Conservation (phyloP, 1,140 invertebrate species). For the Chrysopa pallens region DNA sequence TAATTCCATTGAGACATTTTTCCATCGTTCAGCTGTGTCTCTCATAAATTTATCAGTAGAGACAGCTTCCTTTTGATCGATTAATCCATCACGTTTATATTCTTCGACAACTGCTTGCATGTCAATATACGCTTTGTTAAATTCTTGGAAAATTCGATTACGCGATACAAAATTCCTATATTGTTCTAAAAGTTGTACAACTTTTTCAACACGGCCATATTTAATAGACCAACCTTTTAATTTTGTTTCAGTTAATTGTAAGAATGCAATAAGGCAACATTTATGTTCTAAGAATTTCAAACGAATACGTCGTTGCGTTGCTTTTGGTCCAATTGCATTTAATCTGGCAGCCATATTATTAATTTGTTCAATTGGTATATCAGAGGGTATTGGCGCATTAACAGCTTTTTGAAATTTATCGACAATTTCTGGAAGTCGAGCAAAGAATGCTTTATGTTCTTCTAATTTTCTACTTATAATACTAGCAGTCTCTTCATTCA, state of each 20-base stretch:
- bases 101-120: slow-evolving; percentile 83
- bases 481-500: slow-evolving; percentile 72
- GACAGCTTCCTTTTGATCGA: slow-evolving; percentile 51
- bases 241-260: slow-evolving; percentile 77
- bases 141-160: slow-evolving; percentile 86
- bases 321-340: slow-evolving; percentile 45
- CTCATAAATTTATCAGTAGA: slow-evolving; percentile 70
- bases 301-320: slow-evolving; percentile 56
- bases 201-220: slow-evolving; percentile 68
- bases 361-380: slow-evolving; percentile 59
- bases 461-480: slow-evolving; percentile 74
- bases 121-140: slow-evolving; percentile 78
- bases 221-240: slow-evolving; percentile 76
- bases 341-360: slow-evolving; percentile 61
- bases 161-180: slow-evolving; percentile 82
- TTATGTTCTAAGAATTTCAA: slow-evolving; percentile 84
- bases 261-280: slow-evolving; percentile 79
- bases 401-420: slow-evolving; percentile 55
- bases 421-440: slow-evolving; percentile 54
- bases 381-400: slow-evolving; percentile 34
- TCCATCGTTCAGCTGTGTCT: slow-evolving; percentile 76
- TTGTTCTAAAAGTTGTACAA: slow-evolving; percentile 66
- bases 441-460: slow-evolving; percentile 79
- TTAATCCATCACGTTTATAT: slow-evolving; percentile 71
- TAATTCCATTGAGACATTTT: slow-evolving; percentile 73